Evolutionary conservation across 2,888 invertebrate genomes (phyloP).

Genomic region (Fragum whitleyi): DNA sequence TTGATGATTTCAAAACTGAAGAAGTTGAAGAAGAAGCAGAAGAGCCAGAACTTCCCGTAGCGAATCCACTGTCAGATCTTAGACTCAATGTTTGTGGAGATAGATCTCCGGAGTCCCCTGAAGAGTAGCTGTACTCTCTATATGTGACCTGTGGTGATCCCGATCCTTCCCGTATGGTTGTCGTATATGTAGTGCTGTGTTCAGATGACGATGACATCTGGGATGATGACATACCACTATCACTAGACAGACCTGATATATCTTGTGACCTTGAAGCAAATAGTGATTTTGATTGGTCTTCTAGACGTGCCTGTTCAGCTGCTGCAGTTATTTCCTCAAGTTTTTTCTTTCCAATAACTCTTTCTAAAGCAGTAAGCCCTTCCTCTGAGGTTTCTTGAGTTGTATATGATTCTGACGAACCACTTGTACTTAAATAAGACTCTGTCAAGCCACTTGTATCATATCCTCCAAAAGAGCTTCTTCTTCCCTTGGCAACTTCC

Average conservation of each 20-base stretch:
- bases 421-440: not conserved
- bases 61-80: slow-evolving; percentile 48
- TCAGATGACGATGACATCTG: slow-evolving; percentile 43
- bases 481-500: slow-evolving; percentile 54
- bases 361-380: slow-evolving; percentile 52
- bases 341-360: slow-evolving; percentile 50
- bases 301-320: not conserved
- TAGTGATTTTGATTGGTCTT: too few relatives aligned
- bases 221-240: slow-evolving; percentile 54
- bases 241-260: slow-evolving; percentile 32
- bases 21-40: slow-evolving; percentile 26
- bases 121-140: slow-evolving; percentile 27
- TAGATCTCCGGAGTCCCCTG: slow-evolving; percentile 12
- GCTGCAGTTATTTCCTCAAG: not conserved
- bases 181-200: slow-evolving; percentile 32
- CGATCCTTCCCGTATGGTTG: slow-evolving; percentile 33
- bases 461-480: slow-evolving; percentile 25
- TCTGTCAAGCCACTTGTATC: not conserved
- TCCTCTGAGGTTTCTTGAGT: slow-evolving; percentile 1
- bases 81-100: slow-evolving; percentile 37
- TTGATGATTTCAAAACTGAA: slow-evolving; percentile 25
- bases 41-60: slow-evolving; percentile 33
- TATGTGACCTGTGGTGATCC: slow-evolving; percentile 35
- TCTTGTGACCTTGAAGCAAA: slow-evolving; percentile 40
- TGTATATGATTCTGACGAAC: not conserved